These are phyloP conservation scores for Gambelia wislizenii DNA, from an alignment of 2,797 vertebrate genomes.

Conservation along the genomic window DNA sequence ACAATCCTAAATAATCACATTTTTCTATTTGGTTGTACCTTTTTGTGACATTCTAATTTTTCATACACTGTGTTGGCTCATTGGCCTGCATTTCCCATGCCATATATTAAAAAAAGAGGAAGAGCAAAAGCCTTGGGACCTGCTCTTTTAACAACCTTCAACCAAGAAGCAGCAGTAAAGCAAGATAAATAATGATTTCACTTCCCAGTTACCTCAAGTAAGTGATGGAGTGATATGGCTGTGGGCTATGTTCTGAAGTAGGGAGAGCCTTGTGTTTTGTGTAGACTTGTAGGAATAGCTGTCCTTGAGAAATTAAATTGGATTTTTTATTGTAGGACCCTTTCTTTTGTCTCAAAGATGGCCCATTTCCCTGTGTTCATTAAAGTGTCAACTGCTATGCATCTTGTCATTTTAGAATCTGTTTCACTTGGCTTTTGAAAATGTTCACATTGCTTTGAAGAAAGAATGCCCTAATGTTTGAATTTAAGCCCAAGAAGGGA, in stretches of 20 bases:
- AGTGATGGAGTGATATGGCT: background rate
- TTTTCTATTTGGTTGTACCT: background rate
- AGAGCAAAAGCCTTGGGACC: background rate
- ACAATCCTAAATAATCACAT: background rate
- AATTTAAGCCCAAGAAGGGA: constrained; percentile 19
- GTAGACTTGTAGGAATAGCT: background rate
- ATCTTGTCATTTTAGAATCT: constrained; percentile 20
- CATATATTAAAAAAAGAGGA: background rate
- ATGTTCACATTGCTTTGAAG: background rate
- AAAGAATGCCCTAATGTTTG: background rate
- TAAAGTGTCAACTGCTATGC: background rate
- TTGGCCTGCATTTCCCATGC: background rate
- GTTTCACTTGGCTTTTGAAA: constrained; percentile 19
- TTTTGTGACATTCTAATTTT: background rate
- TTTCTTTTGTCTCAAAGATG: constrained; percentile 2
- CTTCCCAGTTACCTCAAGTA: background rate
- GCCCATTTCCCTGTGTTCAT: constrained; percentile 30
- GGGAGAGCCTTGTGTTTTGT: background rate
- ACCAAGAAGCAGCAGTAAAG: background rate
- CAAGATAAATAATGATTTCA: background rate
- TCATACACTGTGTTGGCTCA: background rate
- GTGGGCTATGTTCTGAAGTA: background rate
- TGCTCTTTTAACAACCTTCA: background rate
- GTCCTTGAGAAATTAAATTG: constrained; percentile 26
- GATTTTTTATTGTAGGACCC: background rate